phyloP scores from a whole-genome alignment of 2,113 vertebrate genomes.

The Tetrao urogallus region DNA sequence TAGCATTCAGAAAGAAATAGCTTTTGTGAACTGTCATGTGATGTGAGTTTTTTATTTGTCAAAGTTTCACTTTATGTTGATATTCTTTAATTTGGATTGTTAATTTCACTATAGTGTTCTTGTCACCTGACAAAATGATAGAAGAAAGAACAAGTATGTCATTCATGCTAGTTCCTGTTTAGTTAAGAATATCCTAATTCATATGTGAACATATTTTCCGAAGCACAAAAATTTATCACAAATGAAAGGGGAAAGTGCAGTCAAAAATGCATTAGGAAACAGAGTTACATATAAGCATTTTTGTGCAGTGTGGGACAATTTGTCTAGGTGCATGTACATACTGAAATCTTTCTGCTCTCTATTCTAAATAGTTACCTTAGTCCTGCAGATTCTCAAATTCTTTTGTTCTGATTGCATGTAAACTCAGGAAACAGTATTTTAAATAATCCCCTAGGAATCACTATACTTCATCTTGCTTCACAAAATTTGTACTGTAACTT shows the following conservation, averaged over 20 bases:
- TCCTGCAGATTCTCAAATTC: background rate
- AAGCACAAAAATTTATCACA: background rate
- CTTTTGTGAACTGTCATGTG: background rate
- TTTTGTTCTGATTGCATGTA: background rate
- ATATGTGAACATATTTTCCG: background rate
- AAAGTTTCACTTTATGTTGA: background rate
- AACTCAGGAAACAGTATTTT: background rate
- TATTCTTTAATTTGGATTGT: background rate
- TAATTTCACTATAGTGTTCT: background rate
- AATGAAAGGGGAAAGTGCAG: background rate
- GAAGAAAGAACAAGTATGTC: background rate
- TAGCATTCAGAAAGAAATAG: background rate
- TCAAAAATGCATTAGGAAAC: background rate
- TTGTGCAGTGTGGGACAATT: background rate
- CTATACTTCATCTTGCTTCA: background rate
- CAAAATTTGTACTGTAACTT: background rate
- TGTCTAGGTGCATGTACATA: background rate
- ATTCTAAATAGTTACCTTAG: background rate
- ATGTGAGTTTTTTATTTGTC: background rate
- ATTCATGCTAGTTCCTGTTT: background rate
- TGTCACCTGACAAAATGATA: background rate
- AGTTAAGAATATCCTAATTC: background rate
- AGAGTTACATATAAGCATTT: background rate
- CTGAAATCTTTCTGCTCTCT: background rate
- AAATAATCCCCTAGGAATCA: background rate